Base-by-base conservation (phyloP, 2,113 vertebrate species). In the Coptodon bakossiorum region DNA sequence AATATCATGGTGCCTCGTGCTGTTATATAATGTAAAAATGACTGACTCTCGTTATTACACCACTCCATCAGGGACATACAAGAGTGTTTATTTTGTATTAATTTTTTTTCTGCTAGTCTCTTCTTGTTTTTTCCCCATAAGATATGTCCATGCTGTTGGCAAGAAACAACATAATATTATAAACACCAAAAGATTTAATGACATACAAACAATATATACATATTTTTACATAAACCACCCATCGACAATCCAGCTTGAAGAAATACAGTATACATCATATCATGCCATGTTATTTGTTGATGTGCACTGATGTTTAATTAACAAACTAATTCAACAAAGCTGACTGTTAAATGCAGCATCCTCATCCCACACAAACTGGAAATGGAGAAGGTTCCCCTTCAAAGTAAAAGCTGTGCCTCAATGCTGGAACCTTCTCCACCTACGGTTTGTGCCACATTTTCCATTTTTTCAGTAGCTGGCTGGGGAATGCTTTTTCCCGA, bases 11-110 rank as follows among this genome's bases (percentile, higher is more conserved):
- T 38, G 17, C 79, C 43, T 24, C 7, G 6, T 34, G 48, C 3
- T 57, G 2, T 88, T 90, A 89, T 57, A 87, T 87, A 84, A 92
- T 89, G 79, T 45, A 63, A 68, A 59, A 86, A 3, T n/a, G 89
- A 89, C 66, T 78, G 83, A 89, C 36, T 80, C 81, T 68, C 9
- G 50, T 83, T 88, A 89, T 88, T 88, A 82, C 79, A 90, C 43
- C 48, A 24, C 66, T 43, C 59, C 87, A 31, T 40, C 56, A 19
- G 86, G 71, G 86, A 86, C 57, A 24, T 3, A 2, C 45, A 24
- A 36, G 6, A 86, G 48, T 16, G 2, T 81, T 83, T 7, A 63
- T 78, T 66, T 80, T 31, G 24, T 29, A 48, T 48, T 2, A 1
- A 29, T 38, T 38, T 10, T 68, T 56, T 68, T 71, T 57, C 29